Evolutionary conservation across 2,888 invertebrate species (phyloP), one percentile per base, ranked within the genome.

Genomic region (Liodrosophila aerea): DNA sequence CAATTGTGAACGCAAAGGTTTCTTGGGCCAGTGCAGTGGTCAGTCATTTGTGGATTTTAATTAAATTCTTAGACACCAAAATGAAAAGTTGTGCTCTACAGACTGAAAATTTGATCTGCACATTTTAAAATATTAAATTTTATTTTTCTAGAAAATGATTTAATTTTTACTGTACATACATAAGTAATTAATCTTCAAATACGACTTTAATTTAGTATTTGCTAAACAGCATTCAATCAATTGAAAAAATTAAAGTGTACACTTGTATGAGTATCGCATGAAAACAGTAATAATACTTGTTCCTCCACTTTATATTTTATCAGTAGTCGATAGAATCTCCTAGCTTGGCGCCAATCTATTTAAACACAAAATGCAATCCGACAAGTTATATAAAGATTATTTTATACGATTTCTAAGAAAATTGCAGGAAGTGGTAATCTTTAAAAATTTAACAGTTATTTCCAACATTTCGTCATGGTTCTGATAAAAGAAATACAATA

Each of bases 31-130:
- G 15, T 44, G n/a, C 15, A 11, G 11, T 45, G 43, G 40, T 29
- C 39, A 56, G 68, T 57, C 68, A 61, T 11, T 41, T 44, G 41
- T 33, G 43, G 31, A 63, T 73, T 59, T 54, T 59, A 69, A 78
- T 75, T 75, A 66, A 69, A 54, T 57, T 65, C 62, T 46, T 45
- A 9, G 57, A 47, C 31, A n/a, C 33, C 18, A 11, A 58, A 62
- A 56, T 59, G 18, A 33, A 37, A 33, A 31, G 45, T 22, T n/a
- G n/a, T n/a, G n/a, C n/a, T n/a, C n/a, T n/a, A n/a, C n/a, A n/a
- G n/a, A n/a, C n/a, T n/a, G n/a, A n/a, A n/a, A n/a, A n/a, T n/a
- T n/a, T n/a, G n/a, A n/a, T n/a, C n/a, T n/a, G n/a, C n/a, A n/a
- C n/a, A n/a, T n/a, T n/a, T n/a, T n/a, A n/a, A n/a, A n/a, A n/a